These are phyloP conservation scores for Erebia ligea DNA, from an alignment of 2,888 invertebrate species.

Conservation along the genomic window DNA sequence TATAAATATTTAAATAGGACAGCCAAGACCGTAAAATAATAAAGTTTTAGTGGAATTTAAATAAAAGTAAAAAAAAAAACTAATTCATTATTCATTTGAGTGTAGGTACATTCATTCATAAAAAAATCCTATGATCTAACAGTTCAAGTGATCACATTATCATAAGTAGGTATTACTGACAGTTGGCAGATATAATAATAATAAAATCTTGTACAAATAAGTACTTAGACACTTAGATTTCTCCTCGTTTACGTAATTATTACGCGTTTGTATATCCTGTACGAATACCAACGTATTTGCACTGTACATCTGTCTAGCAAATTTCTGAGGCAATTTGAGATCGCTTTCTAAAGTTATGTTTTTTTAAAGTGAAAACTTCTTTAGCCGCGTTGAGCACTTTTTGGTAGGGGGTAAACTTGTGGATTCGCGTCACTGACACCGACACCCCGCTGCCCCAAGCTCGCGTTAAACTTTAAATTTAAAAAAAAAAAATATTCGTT, in stretches of 20 bases:
- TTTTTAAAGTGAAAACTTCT: no score
- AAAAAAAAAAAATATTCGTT: no score
- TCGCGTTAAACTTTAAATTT: no score
- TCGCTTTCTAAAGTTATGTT: slow-evolving; percentile 1
- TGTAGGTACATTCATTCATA: no score
- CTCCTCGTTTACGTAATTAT: slow-evolving; percentile 9
- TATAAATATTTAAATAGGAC: background rate
- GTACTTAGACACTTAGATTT: background rate
- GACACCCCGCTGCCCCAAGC: no score
- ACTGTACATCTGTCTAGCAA: background rate
- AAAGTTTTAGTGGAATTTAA: background rate
- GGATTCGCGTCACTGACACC: no score
- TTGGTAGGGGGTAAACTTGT: no score
- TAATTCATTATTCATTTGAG: no score
- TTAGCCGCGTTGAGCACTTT: no score
- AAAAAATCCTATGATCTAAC: background rate
- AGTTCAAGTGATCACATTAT: background rate
- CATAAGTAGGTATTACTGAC: background rate
- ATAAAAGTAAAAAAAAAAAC: no score
- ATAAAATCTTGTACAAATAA: slow-evolving; percentile 6
- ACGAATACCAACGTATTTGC: slow-evolving; percentile 2
- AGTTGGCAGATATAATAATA: background rate
- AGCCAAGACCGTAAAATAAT: background rate
- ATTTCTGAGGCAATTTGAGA: background rate
- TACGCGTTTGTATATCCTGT: background rate